Evolutionary conservation across 2,113 vertebrate genomes (phyloP).

Genomic region (Ornithorhynchus anatinus): DNA sequence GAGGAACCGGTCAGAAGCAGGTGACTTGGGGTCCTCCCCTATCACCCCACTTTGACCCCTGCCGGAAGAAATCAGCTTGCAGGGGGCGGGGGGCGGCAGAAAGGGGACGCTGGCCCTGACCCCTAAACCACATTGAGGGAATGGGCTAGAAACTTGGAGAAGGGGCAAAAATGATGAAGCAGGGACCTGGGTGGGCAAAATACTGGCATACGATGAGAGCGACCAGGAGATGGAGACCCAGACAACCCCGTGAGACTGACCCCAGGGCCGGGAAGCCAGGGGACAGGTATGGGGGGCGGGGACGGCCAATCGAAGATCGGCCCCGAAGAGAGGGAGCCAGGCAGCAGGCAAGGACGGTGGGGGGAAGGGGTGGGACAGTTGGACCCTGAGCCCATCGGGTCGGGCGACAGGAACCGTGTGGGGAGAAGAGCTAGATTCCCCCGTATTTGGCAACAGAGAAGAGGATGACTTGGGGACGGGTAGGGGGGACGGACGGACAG

Average conservation of each 20-base stretch:
- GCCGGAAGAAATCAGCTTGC: no score
- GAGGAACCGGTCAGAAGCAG: no score
- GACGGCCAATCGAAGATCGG: slow-evolving; percentile 13
- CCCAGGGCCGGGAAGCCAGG: neutral
- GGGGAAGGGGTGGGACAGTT: neutral
- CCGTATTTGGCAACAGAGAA: slow-evolving; percentile 56
- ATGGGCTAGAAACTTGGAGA: neutral
- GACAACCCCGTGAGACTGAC: no score
- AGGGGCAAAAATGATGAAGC: neutral
- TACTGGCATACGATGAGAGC: neutral
- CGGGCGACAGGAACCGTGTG: neutral
- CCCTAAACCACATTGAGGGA: neutral
- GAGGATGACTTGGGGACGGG: slow-evolving; percentile 35
- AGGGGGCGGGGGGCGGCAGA: neutral
- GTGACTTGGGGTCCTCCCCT: neutral
- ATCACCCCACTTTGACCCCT: neutral
- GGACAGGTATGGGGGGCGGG: neutral
- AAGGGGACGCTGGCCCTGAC: neutral
- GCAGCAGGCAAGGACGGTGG: neutral
- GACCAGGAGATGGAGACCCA: neutral
- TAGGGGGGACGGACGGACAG: neutral
- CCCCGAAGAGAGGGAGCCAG: neutral
- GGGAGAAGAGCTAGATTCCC: neutral
- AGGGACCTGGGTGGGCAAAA: neutral
- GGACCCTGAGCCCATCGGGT: no score